A percentile compares a stretch with the other conserved stretches of the same genome.
Evolutionary conservation across 2,888 invertebrate genomes (phyloP).

Genomic region (Cheiracanthium punctorium): DNA sequence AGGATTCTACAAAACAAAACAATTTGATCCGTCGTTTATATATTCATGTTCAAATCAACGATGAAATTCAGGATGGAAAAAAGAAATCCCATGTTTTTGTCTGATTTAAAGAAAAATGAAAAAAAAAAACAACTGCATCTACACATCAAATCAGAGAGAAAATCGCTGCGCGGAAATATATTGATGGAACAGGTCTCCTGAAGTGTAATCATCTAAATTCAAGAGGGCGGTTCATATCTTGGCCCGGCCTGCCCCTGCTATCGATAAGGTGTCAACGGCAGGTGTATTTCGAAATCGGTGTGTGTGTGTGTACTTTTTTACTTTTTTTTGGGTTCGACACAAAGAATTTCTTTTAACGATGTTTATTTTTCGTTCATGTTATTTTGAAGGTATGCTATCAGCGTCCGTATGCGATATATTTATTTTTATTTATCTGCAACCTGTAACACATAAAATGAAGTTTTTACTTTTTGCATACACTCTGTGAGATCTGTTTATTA

Average conservation of each 20-base stretch:
- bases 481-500: too few relatives aligned
- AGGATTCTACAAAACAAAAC: too few relatives aligned
- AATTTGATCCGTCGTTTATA: too few relatives aligned
- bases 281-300: conserved; percentile 45
- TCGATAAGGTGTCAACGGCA: conserved; percentile 59
- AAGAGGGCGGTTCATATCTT: conserved; percentile 7
- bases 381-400: background rate
- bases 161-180: background rate
- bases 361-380: background rate
- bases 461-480: too few relatives aligned
- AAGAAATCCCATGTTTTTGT: too few relatives aligned
- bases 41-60: too few relatives aligned
- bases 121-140: too few relatives aligned
- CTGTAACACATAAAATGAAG: too few relatives aligned
- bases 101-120: background rate
- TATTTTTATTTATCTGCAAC: too few relatives aligned
- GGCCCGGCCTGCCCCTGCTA: conserved; percentile 31
- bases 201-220: conserved; percentile 52
- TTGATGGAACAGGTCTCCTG: background rate
- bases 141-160: background rate
- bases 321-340: conserved; percentile 17
- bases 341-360: background rate
- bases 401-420: too few relatives aligned
- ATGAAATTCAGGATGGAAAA: too few relatives aligned
- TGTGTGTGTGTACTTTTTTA: too few relatives aligned